These are phyloP conservation scores for Neodontobutis hainanensis DNA, from an alignment of 2,113 vertebrate species.

Conservation along the genomic window DNA sequence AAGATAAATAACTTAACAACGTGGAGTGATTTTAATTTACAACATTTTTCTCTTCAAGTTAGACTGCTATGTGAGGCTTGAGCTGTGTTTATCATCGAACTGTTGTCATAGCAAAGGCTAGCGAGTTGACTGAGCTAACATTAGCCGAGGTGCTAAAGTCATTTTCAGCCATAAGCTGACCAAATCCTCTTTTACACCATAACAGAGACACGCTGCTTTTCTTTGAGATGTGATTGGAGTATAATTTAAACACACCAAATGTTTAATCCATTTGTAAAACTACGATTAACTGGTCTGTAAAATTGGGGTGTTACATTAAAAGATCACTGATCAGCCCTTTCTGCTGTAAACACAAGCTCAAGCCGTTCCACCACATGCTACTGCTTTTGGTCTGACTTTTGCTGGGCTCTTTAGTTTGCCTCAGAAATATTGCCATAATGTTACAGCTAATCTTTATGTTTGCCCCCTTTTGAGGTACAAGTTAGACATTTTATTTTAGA, in stretches of 20 bases:
- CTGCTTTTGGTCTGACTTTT: conserved; percentile 22
- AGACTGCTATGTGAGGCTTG: rapidly evolving
- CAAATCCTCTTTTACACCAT: conserved; percentile 59
- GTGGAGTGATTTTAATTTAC: rapidly evolving
- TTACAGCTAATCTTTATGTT: not conserved
- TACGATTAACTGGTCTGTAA: conserved; percentile 1
- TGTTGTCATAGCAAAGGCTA: conserved; percentile 60
- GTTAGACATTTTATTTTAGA: not conserved
- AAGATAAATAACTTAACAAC: not conserved
- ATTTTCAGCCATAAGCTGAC: conserved; percentile 67
- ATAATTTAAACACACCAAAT: not conserved
- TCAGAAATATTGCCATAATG: not conserved
- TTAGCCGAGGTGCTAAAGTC: conserved; percentile 70
- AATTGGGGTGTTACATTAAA: conserved; percentile 37
- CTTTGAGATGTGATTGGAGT: not conserved
- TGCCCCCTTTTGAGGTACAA: not conserved
- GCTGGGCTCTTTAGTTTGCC: conserved; percentile 10
- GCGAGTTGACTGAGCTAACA: conserved; percentile 63
- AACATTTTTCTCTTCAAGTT: not conserved
- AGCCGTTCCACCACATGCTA: conserved; percentile 44
- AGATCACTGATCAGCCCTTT: conserved; percentile 53
- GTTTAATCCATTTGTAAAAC: not conserved
- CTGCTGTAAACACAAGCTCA: conserved; percentile 69
- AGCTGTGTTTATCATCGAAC: conserved; percentile 25
- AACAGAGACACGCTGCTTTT: conserved; percentile 50